Base-by-base conservation (phyloP, 2,797 vertebrate species). In the Salarias fasciatus region DNA sequence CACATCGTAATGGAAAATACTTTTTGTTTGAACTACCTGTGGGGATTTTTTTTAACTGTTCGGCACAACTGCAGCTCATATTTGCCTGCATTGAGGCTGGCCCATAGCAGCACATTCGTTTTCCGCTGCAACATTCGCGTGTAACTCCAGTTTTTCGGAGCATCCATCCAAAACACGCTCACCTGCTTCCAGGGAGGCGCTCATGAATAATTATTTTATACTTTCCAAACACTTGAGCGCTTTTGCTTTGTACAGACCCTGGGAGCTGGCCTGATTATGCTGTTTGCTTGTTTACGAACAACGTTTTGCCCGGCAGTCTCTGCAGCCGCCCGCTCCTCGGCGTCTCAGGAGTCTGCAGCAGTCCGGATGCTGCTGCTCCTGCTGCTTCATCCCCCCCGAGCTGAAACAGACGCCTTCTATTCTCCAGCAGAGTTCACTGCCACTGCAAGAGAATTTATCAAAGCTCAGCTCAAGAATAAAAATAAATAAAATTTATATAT, bases 241-340 rank as follows among this genome's bases (percentile, higher is more conserved):
- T 55, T 68, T 35, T 35, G 53, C 65, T 45, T 38, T 41, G 35
- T 12, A 7, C 69, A 67, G 66, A 61, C 53, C 62, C 67, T 52
- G 67, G 66, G 82, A 83, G 56, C 59, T 66, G 79, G 53, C 83
- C 79, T 75, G 70, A 78, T 84, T 74, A 75, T 64, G 69, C 70
- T 40, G 78, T 75, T 77, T 63, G 60, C 63, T 77, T 84, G 81
- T 88, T 82, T 79, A 78, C 28, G 36, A 70, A 46, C 71, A 66
- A 56, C 75, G 46, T 80, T 85, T 65, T 67, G 68, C 84, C 80
- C 59, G 8, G 53, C 31, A 65, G 78, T 45, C 60, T 68, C 13
- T 63, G 55, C 60, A 75, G 66, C 66, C 55, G 42, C 56, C 71
- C 38, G 9, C 62, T 68, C 41, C 44, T 10, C 1, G 11, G 33